These are phyloP conservation scores for Anguilla rostrata DNA, from an alignment of 2,113 vertebrate species.

Conservation along the genomic window DNA sequence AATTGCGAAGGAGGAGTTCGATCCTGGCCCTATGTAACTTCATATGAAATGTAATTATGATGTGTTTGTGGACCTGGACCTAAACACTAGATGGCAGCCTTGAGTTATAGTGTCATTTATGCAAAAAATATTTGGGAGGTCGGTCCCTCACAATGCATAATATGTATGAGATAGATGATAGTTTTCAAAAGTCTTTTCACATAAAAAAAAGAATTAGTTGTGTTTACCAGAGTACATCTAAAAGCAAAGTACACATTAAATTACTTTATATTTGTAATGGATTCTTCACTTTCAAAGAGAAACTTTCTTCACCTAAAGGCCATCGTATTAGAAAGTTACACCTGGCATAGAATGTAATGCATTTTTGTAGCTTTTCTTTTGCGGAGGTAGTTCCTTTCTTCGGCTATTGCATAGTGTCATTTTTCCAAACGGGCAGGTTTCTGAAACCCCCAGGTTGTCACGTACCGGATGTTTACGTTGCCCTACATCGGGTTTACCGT, in stretches of 20 bases:
- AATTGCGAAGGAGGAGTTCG: not conserved
- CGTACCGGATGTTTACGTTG: conserved; percentile 14
- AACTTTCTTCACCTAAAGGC: not conserved
- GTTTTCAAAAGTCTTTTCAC: conserved; percentile 15
- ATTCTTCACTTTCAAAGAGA: not conserved
- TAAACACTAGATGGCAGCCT: conserved; percentile 61
- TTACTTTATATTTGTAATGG: conserved; percentile 3
- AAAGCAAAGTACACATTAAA: not conserved
- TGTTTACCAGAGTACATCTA: not conserved
- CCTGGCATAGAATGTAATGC: not conserved
- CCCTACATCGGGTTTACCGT: conserved; percentile 6
- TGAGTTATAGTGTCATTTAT: conserved; percentile 34
- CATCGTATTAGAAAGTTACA: not conserved
- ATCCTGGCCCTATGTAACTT: not conserved
- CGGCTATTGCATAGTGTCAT: not conserved
- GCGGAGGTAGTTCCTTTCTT: not conserved
- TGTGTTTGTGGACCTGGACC: not conserved
- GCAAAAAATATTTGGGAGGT: not conserved
- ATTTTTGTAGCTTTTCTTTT: not conserved
- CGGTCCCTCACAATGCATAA: not conserved
- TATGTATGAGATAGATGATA: not conserved
- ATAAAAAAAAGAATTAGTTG: conserved; percentile 12
- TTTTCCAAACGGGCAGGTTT: not conserved
- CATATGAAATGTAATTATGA: not conserved
- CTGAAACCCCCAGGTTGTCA: conserved; percentile 8